phyloP scores from a whole-genome alignment of 2,797 vertebrate genomes.

The Eupleurogrammus muticus region DNA sequence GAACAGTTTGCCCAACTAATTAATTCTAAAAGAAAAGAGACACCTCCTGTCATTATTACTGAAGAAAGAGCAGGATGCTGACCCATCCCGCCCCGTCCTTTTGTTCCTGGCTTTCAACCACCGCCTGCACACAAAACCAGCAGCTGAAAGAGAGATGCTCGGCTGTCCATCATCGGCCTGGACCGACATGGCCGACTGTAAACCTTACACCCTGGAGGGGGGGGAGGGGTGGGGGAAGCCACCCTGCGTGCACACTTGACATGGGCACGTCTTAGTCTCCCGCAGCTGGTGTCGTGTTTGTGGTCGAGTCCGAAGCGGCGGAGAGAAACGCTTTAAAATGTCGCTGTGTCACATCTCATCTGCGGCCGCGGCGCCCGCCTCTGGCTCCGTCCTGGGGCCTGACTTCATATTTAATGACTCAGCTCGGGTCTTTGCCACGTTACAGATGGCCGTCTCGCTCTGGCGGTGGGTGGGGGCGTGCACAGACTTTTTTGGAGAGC shows the following conservation, averaged over 20 bases:
- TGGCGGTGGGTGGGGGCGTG: too few species aligned
- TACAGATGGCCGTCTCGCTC: slow-evolving; percentile 4
- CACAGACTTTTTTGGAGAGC: too few species aligned
- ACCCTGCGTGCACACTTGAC: slow-evolving; percentile 39
- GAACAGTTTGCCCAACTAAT: slow-evolving; percentile 45
- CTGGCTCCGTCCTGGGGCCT: slow-evolving; percentile 22
- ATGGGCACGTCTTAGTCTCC: slow-evolving; percentile 41
- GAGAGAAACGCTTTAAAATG: slow-evolving; percentile 39
- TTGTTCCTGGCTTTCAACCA: slow-evolving; percentile 69
- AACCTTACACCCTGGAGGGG: slow-evolving; percentile 64
- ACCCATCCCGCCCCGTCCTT: slow-evolving; percentile 22
- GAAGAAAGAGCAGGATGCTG: slow-evolving; percentile 47
- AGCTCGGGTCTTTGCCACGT: slow-evolving; percentile 33
- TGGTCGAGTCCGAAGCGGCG: slow-evolving; percentile 36
- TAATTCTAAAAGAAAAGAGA: slow-evolving; percentile 64
- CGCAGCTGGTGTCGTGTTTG: slow-evolving; percentile 64
- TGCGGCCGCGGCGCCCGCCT: slow-evolving; percentile 27
- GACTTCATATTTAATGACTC: slow-evolving; percentile 61
- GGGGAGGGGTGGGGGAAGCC: slow-evolving; percentile 66
- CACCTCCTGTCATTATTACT: slow-evolving; percentile 46
- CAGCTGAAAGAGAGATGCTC: slow-evolving; percentile 61
- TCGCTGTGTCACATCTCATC: slow-evolving; percentile 37
- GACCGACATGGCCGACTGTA: slow-evolving; percentile 40
- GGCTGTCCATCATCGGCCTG: slow-evolving; percentile 56
- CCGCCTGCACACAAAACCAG: slow-evolving; percentile 47